Base-by-base conservation (phyloP, 2,888 invertebrate genomes). In the Phymatocera aterrima region DNA sequence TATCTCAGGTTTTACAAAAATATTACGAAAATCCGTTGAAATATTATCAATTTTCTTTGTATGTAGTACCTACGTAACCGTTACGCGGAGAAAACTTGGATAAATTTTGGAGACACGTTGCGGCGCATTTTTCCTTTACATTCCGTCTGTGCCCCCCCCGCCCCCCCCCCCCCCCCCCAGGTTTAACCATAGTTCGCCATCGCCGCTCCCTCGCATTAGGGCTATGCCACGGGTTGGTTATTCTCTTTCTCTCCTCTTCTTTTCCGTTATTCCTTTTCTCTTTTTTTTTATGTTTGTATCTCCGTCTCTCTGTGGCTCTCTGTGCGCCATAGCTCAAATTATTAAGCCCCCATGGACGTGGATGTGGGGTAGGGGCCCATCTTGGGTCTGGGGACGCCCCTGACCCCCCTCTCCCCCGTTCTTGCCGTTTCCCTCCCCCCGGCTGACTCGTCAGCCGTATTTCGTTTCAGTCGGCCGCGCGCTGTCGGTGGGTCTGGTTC, bases 381-480 rank as follows among this genome's bases (percentile, higher is more conserved):
- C 72, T 72, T 51, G 72, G 72, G 48, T 72, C 31, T 77, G 75
- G 68, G 64, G 78, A 82, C 87, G 82, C 77, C 78, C 83, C 80
- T 87, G 85, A 79, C 78, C 79, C 79, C 80, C 81, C 79, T 77
- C 64, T 46, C 37, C 34, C 77, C 79, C 70, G 57, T 61, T 64
- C 37, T 51, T 60, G 48, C 75, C 43, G 12, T 40, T 78, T 74
- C 78, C 57, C 80, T 79, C 82, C 79, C 84, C 81, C 83, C 82
- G 79, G 81, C 80, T 80, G 79, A 82, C 81, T 79, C 60, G 77
- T 79, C 79, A 80, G 79, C 43, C 83, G 85, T 80, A 81, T 82
- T 82, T 84, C 82, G 83, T 68, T 78, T 87, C 84, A 87, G 87
- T 89, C 84, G 81, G 85, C 88, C 84, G 86, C 87, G 88, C 86